Base-by-base conservation (phyloP, 1,140 invertebrate genomes). In the Phortica variegata region DNA sequence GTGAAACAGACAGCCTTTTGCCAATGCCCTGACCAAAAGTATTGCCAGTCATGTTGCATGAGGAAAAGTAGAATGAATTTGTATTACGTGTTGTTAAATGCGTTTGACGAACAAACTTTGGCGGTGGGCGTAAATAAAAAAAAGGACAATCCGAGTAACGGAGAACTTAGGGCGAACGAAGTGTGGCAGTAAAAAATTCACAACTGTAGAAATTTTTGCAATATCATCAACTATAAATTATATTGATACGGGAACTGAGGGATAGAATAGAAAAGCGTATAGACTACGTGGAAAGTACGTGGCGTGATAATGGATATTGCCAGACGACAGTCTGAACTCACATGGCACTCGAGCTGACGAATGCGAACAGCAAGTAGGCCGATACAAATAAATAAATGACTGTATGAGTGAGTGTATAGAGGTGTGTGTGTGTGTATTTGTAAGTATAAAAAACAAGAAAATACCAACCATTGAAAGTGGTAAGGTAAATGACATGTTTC, bases 261-360 rank as follows among this genome's bases (percentile, higher is more conserved):
- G 56, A 54, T 56, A 54, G 38, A 50, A 15, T 45, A 47, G 6
- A 9, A 34, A 4, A 13, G 13, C 29, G 16, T 29, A 21, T 36
- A 49, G 36, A n/a, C n/a, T n/a, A n/a, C n/a, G n/a, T n/a, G n/a
- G n/a, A n/a, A 47, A 60, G 63, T 68, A 68, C 63, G 63, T 68
- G 63, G 63, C 63, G 63, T 68, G 63, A 68, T 68, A 68, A 68
- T 68, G 63, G 63, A 68, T 68, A 68, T 68, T 68, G 63, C 68
- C 63, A 66, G 63, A 66, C 50, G 4, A 10, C 33, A 4, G 16
- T 34, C 58, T 31, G 26, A 8, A 19, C n/a, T n/a, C n/a, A n/a
- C n/a, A n/a, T n/a, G n/a, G n/a, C n/a, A n/a, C n/a, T n/a, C n/a
- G n/a, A n/a, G n/a, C n/a, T n/a, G n/a, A n/a, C n/a, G n/a, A n/a